Base-by-base conservation (phyloP, 2,888 invertebrate genomes). In the Watsonalla binaria region DNA sequence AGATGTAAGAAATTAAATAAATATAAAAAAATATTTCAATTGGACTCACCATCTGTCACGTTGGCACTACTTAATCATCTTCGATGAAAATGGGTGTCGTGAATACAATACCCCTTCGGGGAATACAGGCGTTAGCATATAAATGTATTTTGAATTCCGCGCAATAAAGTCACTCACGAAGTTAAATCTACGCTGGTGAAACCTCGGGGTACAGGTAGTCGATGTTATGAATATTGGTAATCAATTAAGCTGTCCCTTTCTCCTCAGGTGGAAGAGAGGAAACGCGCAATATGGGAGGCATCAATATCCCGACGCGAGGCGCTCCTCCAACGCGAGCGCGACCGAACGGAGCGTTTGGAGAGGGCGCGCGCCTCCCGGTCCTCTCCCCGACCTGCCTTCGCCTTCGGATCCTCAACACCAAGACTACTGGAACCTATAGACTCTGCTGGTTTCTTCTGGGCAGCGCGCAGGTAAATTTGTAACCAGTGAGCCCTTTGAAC, bases 371-470 rank as follows among this genome's bases (percentile, higher is more conserved):
- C 94, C 73, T 94, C 95, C 70, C 96, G 96, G 77, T 93, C 95
- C 70, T 65, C 88, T 35, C 88, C 89, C n/a, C 78, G 89, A 47
- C 78, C 87, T 6, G 95, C 95, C 54, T 97, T 97, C 90, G 97
- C 97, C 54, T 97, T 97, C 88, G 97, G 97, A 57, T 97, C 97
- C 70, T 97, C 97, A 66, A 97, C 97, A 60, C 97, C 97, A 60
- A 92, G 97, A 61, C 93, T 96, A 91, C 91, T 96, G 72, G 96
- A 96, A 80, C 96, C 96, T 54, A 93, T 94, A 59, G 96, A 96
- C 80, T 94, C 95, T 65, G 94, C 94, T 55, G 93, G 94, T 63
- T 93, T 94, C 74, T 96, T 95, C 92, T 97, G 96, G 96, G 95
- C 96, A 64, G 94, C 96, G 80, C 93, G 97, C 85, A 94, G 94